phyloP scores from a whole-genome alignment of 1,140 invertebrate species.

The Aleiodes sp. region DNA sequence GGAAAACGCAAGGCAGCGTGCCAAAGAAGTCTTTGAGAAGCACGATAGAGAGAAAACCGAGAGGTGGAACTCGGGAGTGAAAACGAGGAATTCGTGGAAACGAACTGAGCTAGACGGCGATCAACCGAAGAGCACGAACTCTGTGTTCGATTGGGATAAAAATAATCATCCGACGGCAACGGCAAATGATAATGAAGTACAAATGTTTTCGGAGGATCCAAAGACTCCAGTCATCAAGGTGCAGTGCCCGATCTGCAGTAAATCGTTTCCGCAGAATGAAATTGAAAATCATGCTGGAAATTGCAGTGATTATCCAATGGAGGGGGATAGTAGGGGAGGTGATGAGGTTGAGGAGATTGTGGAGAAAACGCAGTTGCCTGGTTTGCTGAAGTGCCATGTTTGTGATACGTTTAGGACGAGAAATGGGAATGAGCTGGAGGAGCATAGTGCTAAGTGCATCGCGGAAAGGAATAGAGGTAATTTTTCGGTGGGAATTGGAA shows the following conservation, averaged over 20 bases:
- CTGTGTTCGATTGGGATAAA: background rate
- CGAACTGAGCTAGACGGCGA: background rate
- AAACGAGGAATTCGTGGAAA: background rate
- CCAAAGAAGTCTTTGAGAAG: background rate
- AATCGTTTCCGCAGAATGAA: slow-evolving; percentile 38
- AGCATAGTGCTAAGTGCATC: background rate
- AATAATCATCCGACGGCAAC: background rate
- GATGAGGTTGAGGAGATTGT: background rate
- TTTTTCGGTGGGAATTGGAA: too few species aligned
- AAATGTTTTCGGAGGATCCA: background rate
- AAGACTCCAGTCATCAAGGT: background rate
- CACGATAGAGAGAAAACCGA: slow-evolving; percentile 11
- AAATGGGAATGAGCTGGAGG: background rate
- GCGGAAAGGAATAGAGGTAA: background rate
- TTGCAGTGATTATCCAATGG: slow-evolving; percentile 29
- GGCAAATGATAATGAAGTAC: background rate
- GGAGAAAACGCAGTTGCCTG: background rate
- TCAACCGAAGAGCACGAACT: background rate
- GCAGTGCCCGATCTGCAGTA: slow-evolving; percentile 51
- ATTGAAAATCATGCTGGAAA: slow-evolving; percentile 49
- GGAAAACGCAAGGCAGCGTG: background rate
- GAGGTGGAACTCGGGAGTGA: background rate
- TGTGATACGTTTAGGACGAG: background rate
- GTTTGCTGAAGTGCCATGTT: background rate
- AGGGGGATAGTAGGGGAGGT: background rate